These are phyloP conservation scores for Brachypalpus laphriformis DNA, from an alignment of 2,888 invertebrate genomes.

Conservation along the genomic window DNA sequence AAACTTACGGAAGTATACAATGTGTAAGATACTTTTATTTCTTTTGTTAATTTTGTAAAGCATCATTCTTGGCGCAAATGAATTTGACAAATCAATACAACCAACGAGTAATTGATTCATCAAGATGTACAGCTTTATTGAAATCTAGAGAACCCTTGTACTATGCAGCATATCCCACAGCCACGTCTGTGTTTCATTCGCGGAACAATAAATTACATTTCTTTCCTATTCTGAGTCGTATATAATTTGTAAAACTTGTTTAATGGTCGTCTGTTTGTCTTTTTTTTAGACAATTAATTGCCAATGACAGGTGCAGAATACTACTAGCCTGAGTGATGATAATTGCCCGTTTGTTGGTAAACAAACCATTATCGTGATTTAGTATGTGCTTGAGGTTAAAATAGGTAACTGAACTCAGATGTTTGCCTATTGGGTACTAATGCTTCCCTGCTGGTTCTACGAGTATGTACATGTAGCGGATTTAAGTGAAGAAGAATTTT, in stretches of 20 bases:
- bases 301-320: background rate
- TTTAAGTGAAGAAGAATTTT: background rate
- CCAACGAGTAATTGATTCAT: background rate
- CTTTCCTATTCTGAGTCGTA: background rate
- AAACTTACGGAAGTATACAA: too few relatives aligned
- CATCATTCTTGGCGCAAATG: constrained; percentile 5
- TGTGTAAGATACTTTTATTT: too few relatives aligned
- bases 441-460: background rate
- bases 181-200: background rate
- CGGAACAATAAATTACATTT: background rate
- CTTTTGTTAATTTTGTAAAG: background rate
- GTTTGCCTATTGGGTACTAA: background rate
- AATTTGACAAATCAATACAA: background rate
- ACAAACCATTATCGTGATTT: constrained; percentile 9
- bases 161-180: background rate
- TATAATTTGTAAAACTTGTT: background rate
- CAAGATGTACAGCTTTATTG: background rate
- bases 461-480: background rate
- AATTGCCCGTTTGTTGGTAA: constrained; percentile 11
- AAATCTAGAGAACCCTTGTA: background rate
- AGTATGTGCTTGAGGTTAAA: background rate
- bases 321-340: background rate
- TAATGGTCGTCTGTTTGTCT: background rate
- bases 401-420: constrained; percentile 11
- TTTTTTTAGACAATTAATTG: background rate